Conservation (phyloP, 2,113 vertebrate species). For the Ciconia boyciana region DNA sequence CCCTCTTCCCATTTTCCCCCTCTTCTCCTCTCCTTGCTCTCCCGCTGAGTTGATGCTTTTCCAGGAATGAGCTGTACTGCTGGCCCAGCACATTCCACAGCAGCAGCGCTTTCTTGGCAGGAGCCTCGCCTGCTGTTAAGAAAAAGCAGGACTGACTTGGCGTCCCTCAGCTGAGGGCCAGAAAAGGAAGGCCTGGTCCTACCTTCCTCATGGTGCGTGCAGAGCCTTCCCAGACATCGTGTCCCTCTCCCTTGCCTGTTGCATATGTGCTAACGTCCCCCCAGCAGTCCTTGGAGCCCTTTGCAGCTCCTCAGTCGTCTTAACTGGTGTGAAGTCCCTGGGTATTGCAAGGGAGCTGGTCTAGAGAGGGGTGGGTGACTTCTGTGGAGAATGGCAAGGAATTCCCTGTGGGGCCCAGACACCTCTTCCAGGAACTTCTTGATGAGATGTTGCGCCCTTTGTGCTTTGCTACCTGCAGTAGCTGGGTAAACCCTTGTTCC, state of each 20-base stretch:
- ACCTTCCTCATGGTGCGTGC: neutral
- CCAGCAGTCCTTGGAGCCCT: neutral
- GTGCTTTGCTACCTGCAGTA: neutral
- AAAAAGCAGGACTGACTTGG: slow-evolving; percentile 43
- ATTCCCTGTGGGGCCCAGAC: neutral
- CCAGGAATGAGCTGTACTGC: slow-evolving; percentile 71
- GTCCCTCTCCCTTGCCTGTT: neutral
- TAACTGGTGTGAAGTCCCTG: neutral
- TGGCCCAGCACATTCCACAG: slow-evolving; percentile 70
- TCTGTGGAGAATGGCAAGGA: neutral
- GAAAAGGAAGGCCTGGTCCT: slow-evolving; percentile 18
- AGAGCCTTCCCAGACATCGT: neutral
- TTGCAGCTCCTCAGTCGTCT: neutral
- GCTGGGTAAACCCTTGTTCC: neutral
- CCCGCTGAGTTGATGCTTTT: slow-evolving; percentile 66
- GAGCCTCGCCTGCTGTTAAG: slow-evolving; percentile 19
- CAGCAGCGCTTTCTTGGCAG: slow-evolving; percentile 63
- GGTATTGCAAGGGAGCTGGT: neutral
- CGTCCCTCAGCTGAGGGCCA: slow-evolving; percentile 22
- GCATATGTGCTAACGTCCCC: neutral
- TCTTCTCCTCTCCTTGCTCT: slow-evolving; percentile 52
- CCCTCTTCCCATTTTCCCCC: neutral
- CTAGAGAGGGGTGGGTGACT: neutral
- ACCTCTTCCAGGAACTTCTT: neutral
- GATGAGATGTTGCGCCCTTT: neutral